These are phyloP conservation scores for Cardiocondyla obscurior DNA, from an alignment of 1,140 invertebrate species.

Conservation along the genomic window DNA sequence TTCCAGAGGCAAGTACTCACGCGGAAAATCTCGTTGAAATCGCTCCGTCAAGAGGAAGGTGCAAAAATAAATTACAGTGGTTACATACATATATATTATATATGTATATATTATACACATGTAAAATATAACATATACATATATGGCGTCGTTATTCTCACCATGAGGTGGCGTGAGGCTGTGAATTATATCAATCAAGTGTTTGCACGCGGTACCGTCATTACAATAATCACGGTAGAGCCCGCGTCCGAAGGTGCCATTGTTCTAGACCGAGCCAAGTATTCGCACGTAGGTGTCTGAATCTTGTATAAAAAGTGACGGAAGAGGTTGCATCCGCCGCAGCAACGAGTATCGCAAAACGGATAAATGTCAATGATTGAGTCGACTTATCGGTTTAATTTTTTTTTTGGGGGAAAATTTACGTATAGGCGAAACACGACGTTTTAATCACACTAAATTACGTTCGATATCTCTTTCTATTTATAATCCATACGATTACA, in stretches of 20 bases:
- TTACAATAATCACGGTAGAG: slow-evolving; percentile 66
- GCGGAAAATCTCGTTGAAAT: slow-evolving; percentile 54
- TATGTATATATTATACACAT: not conserved
- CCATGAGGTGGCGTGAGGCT: slow-evolving; percentile 21
- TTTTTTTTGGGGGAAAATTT: no score
- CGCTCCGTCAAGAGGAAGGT: not conserved
- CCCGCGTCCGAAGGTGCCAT: slow-evolving; percentile 46
- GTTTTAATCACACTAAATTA: not conserved
- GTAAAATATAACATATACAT: not conserved
- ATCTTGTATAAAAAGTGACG: slow-evolving; percentile 40
- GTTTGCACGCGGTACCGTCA: slow-evolving; percentile 44
- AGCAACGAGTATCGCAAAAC: not conserved
- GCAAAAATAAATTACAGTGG: slow-evolving; percentile 56
- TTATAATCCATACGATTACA: slow-evolving; percentile 11
- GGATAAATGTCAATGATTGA: not conserved
- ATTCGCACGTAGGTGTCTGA: slow-evolving; percentile 58
- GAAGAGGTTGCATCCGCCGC: not conserved
- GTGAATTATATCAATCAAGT: slow-evolving; percentile 61
- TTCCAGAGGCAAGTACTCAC: slow-evolving; percentile 9
- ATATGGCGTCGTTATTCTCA: slow-evolving; percentile 60
- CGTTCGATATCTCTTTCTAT: not conserved
- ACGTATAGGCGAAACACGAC: no score
- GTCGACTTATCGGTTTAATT: not conserved
- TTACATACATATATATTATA: slow-evolving; percentile 11
- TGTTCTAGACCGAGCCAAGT: slow-evolving; percentile 51